Percentiles rank a stretch among this genome's conserved stretches.
These are phyloP conservation scores for Eupsittula cactorum DNA, from an alignment of 2,113 vertebrate genomes.

Conservation along the genomic window DNA sequence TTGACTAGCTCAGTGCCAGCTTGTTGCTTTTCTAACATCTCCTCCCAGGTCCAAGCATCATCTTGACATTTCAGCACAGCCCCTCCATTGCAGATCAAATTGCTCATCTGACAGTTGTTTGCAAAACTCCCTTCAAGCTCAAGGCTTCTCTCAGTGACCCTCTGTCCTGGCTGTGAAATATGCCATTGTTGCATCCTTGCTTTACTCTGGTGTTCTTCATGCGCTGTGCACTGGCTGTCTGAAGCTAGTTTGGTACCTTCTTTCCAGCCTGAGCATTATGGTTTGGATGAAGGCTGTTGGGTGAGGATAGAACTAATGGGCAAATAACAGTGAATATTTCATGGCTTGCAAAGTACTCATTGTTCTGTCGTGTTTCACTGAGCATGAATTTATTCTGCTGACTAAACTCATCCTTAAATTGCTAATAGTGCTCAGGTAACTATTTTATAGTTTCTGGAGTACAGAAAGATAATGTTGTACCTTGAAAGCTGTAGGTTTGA, in stretches of 20 bases:
- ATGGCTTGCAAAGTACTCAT: background rate
- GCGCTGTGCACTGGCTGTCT: background rate
- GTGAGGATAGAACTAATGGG: accelerated
- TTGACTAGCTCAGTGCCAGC: background rate
- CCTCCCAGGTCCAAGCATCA: background rate
- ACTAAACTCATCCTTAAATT: background rate
- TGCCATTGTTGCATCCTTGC: background rate
- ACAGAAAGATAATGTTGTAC: background rate
- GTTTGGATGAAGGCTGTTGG: background rate
- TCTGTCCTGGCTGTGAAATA: background rate
- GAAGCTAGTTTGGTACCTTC: background rate
- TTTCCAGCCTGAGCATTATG: background rate
- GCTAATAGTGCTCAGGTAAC: background rate
- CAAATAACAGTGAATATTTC: background rate
- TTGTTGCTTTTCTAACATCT: background rate
- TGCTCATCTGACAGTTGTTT: background rate
- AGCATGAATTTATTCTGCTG: background rate
- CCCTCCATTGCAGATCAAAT: background rate
- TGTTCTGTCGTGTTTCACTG: background rate
- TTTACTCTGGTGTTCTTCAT: background rate
- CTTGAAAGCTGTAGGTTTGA: background rate
- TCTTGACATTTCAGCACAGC: background rate
- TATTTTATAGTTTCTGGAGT: background rate
- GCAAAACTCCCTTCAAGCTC: background rate
- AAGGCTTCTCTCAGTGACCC: background rate